Conservation (phyloP, 2,888 invertebrate genomes). For the Disparrhopalites patrizii region DNA sequence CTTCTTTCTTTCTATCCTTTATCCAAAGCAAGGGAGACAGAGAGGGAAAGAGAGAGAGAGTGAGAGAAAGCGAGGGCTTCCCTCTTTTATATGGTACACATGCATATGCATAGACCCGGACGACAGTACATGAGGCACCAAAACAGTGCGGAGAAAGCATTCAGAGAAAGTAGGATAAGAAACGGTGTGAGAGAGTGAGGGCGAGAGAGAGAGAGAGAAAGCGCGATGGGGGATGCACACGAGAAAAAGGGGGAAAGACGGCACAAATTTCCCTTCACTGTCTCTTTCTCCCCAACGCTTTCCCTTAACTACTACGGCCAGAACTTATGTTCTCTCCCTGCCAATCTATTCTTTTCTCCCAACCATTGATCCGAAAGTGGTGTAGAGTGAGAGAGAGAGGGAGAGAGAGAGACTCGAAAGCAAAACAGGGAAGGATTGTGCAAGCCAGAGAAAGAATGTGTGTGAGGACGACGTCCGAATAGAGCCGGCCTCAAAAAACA, state of each 20-base stretch:
- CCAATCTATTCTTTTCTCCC: conserved; percentile 21
- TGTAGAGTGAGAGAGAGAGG: no score
- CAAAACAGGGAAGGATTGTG: conserved; percentile 6
- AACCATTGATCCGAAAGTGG: conserved; percentile 39
- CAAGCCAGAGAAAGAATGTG: conserved; percentile 10
- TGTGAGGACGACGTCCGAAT: conserved; percentile 2
- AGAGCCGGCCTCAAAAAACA: background rate
- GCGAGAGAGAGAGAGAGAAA: background rate
- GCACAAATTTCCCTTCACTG: background rate
- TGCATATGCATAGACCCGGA: background rate
- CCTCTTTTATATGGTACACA: no score
- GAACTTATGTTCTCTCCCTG: conserved; percentile 11
- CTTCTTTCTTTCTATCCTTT: no score
- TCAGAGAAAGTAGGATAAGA: background rate
- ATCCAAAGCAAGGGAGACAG: background rate
- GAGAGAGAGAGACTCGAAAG: conserved; percentile 19
- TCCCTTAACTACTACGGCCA: background rate
- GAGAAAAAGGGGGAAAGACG: conserved; percentile 6
- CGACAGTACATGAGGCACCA: background rate
- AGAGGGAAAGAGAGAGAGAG: background rate
- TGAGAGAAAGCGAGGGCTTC: background rate
- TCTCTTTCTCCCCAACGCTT: background rate
- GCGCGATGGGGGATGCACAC: background rate
- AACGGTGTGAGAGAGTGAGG: background rate
- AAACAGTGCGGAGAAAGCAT: background rate